These are phyloP conservation scores for Cochlearius cochlearius DNA, from an alignment of 2,113 vertebrate species.

Conservation along the genomic window DNA sequence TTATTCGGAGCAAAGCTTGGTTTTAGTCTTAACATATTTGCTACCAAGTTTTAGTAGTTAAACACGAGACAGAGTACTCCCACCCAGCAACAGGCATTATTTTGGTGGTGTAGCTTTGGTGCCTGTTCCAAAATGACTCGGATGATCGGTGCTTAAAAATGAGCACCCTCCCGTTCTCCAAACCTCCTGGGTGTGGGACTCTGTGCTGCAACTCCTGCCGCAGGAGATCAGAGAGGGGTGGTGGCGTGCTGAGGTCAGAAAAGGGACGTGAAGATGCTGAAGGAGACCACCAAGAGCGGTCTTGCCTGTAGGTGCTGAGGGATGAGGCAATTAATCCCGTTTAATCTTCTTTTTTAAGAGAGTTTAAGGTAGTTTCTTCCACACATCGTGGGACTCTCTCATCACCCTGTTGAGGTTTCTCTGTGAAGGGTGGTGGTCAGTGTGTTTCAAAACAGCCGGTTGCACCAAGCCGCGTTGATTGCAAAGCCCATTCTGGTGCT, in stretches of 20 bases:
- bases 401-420: background rate
- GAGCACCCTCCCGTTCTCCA: background rate
- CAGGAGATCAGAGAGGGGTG: background rate
- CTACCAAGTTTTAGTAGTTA: background rate
- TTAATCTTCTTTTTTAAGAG: background rate
- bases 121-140: background rate
- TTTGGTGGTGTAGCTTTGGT: background rate
- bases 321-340: background rate
- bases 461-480: background rate
- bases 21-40: background rate
- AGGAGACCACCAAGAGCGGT: background rate
- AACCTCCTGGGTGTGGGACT: background rate
- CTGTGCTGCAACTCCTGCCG: background rate
- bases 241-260: background rate
- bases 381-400: rapidly evolving
- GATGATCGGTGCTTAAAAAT: background rate
- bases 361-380: background rate
- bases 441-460: background rate
- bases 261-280: background rate
- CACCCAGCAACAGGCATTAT: background rate
- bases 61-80: background rate
- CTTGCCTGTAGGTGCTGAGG: background rate
- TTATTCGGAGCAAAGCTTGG: background rate
- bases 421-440: background rate
- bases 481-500: background rate